A percentile compares a stretch with the other conserved stretches of the same genome.
Evolutionary conservation across 2,113 vertebrate genomes (phyloP).

Genomic region (Menidia beryllina): DNA sequence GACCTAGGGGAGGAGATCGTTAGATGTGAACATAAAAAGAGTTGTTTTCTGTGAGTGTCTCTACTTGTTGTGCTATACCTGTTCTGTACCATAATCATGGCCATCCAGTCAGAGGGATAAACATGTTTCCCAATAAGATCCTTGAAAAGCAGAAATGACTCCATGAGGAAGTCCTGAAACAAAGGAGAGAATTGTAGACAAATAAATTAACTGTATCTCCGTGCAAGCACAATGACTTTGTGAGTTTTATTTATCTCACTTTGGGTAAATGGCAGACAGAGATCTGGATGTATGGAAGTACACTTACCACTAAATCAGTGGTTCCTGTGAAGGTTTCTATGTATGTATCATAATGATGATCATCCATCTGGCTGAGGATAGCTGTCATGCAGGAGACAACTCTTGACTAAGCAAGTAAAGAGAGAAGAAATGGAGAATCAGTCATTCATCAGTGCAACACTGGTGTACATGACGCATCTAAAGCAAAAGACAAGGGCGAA

Average conservation of each 20-base stretch:
- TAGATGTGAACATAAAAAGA: no score
- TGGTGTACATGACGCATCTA: constrained; percentile 16
- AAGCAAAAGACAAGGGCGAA: neutral
- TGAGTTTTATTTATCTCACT: neutral
- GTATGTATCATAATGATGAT: constrained; percentile 91
- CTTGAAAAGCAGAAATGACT: constrained; percentile 96
- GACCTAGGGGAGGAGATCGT: no score
- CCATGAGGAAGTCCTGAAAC: constrained; percentile 96
- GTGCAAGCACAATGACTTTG: neutral
- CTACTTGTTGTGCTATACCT: constrained; percentile 79
- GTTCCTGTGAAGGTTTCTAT: constrained; percentile 91
- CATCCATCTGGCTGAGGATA: constrained; percentile 93
- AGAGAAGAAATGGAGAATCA: constrained; percentile 7
- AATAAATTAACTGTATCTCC: neutral
- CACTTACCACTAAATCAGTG: constrained; percentile 92
- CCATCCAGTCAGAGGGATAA: constrained; percentile 96
- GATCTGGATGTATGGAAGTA: neutral
- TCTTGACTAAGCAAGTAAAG: constrained; percentile 83
- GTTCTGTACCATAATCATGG: constrained; percentile 99
- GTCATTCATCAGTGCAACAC: constrained; percentile 27
- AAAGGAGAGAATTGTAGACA: constrained; percentile 9
- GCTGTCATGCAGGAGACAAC: constrained; percentile 99
- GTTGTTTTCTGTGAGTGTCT: neutral
- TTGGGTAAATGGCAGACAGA: neutral
- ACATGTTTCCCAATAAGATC: constrained; percentile 96